phyloP scores from a whole-genome alignment of 2,797 vertebrate genomes.

The Hemibagrus guttatus region DNA sequence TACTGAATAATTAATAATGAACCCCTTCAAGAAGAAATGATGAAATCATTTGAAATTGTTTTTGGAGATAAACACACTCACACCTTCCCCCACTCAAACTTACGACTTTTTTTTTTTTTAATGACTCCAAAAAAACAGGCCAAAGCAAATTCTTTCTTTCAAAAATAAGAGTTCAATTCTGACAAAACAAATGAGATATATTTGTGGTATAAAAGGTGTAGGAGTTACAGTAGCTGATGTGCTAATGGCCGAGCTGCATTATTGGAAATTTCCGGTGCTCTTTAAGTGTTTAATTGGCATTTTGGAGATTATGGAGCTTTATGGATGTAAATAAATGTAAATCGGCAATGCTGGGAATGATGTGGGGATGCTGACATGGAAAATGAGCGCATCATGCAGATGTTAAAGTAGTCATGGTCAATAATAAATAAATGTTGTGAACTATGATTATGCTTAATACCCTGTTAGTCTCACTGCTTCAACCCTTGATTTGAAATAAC shows the following conservation, averaged over 20 bases:
- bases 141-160: too few relatives aligned
- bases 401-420: background rate
- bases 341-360: background rate
- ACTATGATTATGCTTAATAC: background rate
- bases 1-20: background rate
- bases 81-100: too few relatives aligned
- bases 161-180: too few relatives aligned
- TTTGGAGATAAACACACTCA: background rate
- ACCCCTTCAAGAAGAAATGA: constrained; percentile 16
- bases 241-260: background rate
- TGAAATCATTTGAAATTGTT: constrained; percentile 27
- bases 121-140: too few relatives aligned
- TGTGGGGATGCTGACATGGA: background rate
- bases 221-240: too few relatives aligned
- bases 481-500: background rate
- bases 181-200: too few relatives aligned
- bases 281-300: background rate
- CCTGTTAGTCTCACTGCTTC: background rate
- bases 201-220: too few relatives aligned
- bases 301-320: background rate
- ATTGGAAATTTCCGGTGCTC: background rate
- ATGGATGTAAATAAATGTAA: background rate
- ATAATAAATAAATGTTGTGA: background rate
- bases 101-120: too few relatives aligned
- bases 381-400: background rate